Evolutionary conservation across 2,888 invertebrate genomes (phyloP).

Genomic region (Pedicia rivosa): DNA sequence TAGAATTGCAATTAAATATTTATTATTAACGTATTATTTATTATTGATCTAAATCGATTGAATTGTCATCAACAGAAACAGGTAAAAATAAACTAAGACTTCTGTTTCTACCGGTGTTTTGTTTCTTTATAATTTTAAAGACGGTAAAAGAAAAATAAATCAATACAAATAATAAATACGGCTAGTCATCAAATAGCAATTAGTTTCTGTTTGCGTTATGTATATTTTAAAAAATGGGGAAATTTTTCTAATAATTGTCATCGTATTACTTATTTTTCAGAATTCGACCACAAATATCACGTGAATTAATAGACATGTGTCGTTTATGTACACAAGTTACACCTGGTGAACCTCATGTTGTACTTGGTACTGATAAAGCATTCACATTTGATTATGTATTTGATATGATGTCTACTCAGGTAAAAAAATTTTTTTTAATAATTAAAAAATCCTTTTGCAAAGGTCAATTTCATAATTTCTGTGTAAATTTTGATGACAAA

Average conservation of each 20-base stretch:
- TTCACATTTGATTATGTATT: slow-evolving; percentile 96
- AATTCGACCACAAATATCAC: slow-evolving; percentile 85
- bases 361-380: slow-evolving; percentile 82
- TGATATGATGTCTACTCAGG: slow-evolving; percentile 61
- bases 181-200: too few relatives aligned
- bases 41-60: too few relatives aligned
- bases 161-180: too few relatives aligned
- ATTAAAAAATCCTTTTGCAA: not conserved
- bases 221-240: not conserved
- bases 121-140: not conserved
- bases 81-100: too few relatives aligned
- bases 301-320: slow-evolving; percentile 90
- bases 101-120: not conserved
- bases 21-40: too few relatives aligned
- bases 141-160: too few relatives aligned
- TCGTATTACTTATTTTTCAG: slow-evolving; percentile 40
- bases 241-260: not conserved
- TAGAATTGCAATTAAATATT: too few relatives aligned
- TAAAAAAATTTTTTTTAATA: too few relatives aligned
- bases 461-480: not conserved
- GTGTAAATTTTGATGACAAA: not conserved
- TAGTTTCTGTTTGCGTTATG: too few relatives aligned
- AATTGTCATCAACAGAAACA: too few relatives aligned
- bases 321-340: slow-evolving; percentile 82
- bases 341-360: slow-evolving; percentile 79